These are phyloP conservation scores for Macrophya annulata DNA, from an alignment of 2,888 invertebrate species.

Conservation along the genomic window DNA sequence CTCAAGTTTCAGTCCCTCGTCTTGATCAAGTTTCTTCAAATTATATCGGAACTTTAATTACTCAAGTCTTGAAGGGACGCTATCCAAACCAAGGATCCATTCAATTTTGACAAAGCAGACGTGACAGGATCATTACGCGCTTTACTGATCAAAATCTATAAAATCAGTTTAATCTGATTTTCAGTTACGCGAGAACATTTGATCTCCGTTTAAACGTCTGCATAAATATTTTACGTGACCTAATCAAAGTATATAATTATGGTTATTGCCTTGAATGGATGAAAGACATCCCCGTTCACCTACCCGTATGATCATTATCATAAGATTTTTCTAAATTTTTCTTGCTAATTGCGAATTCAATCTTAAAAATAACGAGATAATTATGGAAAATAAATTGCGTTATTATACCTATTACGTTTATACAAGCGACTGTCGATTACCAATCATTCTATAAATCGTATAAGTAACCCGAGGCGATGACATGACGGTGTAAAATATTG, in stretches of 20 bases:
- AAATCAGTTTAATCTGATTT: background rate
- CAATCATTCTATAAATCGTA: background rate
- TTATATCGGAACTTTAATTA: background rate
- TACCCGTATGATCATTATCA: background rate
- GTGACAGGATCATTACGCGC: background rate
- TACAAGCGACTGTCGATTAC: too few relatives aligned
- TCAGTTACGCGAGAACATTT: slow-evolving; percentile 7
- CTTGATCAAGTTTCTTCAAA: background rate
- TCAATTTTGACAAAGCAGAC: background rate
- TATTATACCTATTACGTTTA: background rate
- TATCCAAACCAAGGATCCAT: background rate
- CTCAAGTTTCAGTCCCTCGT: background rate
- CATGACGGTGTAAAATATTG: background rate
- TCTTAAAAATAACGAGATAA: background rate
- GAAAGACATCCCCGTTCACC: too few relatives aligned
- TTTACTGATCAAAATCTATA: background rate
- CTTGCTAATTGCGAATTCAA: background rate
- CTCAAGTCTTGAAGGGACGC: background rate
- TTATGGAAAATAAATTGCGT: background rate
- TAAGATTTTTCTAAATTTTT: background rate
- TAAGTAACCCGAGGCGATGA: background rate
- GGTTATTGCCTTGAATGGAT: background rate
- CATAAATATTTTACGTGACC: background rate
- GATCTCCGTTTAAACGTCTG: background rate
- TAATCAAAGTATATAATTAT: background rate